Evolutionary conservation across 2,888 invertebrate genomes (phyloP).

Genomic region (Nycteola revayana): DNA sequence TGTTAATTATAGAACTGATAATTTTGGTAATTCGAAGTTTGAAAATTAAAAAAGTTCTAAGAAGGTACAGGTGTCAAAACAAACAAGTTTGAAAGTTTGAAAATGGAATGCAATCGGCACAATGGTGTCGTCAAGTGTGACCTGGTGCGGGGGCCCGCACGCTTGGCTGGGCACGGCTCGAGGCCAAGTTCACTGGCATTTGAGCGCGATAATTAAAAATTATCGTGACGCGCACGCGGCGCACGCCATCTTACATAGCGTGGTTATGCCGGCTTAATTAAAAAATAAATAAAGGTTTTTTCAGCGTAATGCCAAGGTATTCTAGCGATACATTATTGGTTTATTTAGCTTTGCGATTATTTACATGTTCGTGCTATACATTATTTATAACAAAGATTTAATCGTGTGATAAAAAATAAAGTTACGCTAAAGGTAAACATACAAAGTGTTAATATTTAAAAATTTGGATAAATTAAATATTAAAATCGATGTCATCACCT

Average conservation of each 20-base stretch:
- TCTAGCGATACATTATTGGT: slow-evolving; percentile 3
- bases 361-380: no score
- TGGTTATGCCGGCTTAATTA: slow-evolving; percentile 42
- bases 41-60: no score
- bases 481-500: no score
- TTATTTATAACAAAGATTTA: no score
- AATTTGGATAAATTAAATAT: no score
- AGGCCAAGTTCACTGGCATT: slow-evolving; percentile 82
- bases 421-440: no score
- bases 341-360: slow-evolving; percentile 1
- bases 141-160: slow-evolving; percentile 66
- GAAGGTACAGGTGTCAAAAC: slow-evolving; percentile 35
- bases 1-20: no score
- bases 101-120: slow-evolving; percentile 46
- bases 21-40: no score
- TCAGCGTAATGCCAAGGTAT: slow-evolving; percentile 14
- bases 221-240: slow-evolving; percentile 74
- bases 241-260: slow-evolving; percentile 73
- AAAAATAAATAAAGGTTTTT: slow-evolving; percentile 35
- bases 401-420: no score
- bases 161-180: slow-evolving; percentile 61
- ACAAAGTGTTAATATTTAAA: no score
- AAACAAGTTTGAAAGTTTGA: slow-evolving; percentile 33
- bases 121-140: slow-evolving; percentile 71
- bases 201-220: slow-evolving; percentile 81